Evolutionary conservation across 1,140 invertebrate genomes (phyloP).

Genomic region (Lepidotrigona ventralis): DNA sequence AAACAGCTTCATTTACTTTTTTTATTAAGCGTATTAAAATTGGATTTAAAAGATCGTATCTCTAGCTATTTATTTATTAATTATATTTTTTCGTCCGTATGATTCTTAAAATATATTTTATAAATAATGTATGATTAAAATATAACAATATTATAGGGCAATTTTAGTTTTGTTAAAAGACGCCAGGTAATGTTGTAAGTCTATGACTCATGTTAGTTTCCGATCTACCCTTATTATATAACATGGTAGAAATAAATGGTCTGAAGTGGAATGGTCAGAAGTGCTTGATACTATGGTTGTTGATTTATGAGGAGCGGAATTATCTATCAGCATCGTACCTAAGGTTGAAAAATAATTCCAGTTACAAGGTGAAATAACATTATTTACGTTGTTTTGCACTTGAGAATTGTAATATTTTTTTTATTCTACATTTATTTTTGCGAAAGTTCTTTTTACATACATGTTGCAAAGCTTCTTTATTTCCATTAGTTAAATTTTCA

Average conservation of each 20-base stretch:
- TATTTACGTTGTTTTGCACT: not conserved
- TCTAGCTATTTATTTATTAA: not conserved
- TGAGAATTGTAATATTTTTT: constrained; percentile 21
- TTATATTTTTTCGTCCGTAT: not conserved
- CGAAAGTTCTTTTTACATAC: not conserved
- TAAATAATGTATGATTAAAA: not conserved
- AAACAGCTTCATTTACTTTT: not conserved
- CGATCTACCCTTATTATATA: not conserved
- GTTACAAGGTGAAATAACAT: constrained; percentile 27
- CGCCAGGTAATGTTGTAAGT: not conserved
- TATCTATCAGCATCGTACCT: constrained; percentile 12
- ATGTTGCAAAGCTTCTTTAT: not conserved
- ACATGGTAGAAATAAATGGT: not conserved
- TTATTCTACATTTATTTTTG: not conserved
- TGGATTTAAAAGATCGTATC: not conserved
- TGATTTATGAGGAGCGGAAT: not conserved
- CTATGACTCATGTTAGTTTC: not conserved
- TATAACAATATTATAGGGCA: not conserved
- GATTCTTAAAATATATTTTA: not conserved
- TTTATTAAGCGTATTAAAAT: not conserved
- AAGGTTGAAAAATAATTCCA: not conserved
- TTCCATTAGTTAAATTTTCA: not conserved
- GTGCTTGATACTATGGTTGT: constrained; percentile 4
- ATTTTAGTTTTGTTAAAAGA: not conserved
- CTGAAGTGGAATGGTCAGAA: not conserved